Evolutionary conservation across 2,113 vertebrate species (phyloP).

Genomic region (Larimichthys polyactis): DNA sequence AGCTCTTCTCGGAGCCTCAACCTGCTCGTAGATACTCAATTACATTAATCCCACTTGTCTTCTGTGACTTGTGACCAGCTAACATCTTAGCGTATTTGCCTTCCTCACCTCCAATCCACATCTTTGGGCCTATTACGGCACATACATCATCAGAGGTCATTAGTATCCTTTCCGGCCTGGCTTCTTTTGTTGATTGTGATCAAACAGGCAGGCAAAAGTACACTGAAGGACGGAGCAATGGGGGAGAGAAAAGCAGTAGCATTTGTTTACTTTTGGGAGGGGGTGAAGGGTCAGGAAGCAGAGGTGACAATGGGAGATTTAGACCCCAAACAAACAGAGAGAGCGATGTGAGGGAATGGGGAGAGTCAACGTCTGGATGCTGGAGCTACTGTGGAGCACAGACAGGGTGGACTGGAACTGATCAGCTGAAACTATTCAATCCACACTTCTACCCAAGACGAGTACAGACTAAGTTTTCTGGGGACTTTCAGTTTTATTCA

Average conservation of each 20-base stretch:
- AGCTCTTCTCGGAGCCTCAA: neutral
- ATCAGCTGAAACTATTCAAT: slow-evolving; percentile 61
- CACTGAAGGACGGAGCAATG: slow-evolving; percentile 14
- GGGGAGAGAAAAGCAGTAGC: slow-evolving; percentile 57
- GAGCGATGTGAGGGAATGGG: slow-evolving; percentile 25
- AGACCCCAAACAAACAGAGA: slow-evolving; percentile 63
- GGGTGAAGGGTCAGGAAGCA: slow-evolving; percentile 71
- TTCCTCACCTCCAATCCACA: slow-evolving; percentile 69
- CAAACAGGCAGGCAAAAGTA: slow-evolving; percentile 48
- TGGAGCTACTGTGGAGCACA: slow-evolving; percentile 60
- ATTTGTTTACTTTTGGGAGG: slow-evolving; percentile 69
- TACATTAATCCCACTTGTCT: slow-evolving; percentile 34
- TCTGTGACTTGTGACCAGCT: slow-evolving; percentile 31
- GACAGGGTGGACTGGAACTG: slow-evolving; percentile 58
- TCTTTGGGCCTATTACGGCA: slow-evolving; percentile 21
- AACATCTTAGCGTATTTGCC: slow-evolving; percentile 60
- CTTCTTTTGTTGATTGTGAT: slow-evolving; percentile 73
- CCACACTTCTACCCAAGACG: slow-evolving; percentile 35
- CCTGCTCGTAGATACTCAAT: slow-evolving; percentile 24
- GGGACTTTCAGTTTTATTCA: neutral
- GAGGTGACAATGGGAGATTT: slow-evolving; percentile 62
- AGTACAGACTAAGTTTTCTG: slow-evolving; percentile 12
- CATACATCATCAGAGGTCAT: slow-evolving; percentile 62
- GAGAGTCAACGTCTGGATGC: slow-evolving; percentile 61
- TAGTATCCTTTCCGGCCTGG: slow-evolving; percentile 46